Evolutionary conservation across 1,140 invertebrate genomes (phyloP).

Genomic region (Trypoxylus dichotomus): DNA sequence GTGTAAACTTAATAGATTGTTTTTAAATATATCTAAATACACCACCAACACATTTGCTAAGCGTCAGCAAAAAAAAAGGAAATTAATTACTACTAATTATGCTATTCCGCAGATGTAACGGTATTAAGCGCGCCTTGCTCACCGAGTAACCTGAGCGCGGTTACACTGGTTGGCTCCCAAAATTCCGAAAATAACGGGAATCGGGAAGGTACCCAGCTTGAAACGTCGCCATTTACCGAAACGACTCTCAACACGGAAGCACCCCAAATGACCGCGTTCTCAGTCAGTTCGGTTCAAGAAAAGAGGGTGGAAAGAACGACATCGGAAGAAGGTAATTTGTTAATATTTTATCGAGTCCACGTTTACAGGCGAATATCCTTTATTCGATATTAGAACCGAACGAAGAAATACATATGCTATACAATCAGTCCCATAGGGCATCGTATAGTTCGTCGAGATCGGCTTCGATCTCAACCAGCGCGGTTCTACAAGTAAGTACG

Average conservation of each 20-base stretch:
- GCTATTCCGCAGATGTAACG: constrained; percentile 41
- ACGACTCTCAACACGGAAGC: constrained; percentile 23
- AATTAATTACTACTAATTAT: constrained; percentile 22
- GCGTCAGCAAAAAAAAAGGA: too few species aligned
- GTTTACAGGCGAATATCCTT: not conserved
- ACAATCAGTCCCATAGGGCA: constrained; percentile 42
- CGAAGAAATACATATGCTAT: constrained; percentile 42
- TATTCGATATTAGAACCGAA: constrained; percentile 33
- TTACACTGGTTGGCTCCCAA: constrained; percentile 66
- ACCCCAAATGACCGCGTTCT: not conserved
- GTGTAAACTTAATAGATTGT: too few species aligned
- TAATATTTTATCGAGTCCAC: constrained; percentile 38
- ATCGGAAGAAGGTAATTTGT: constrained; percentile 48
- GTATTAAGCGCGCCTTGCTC: constrained; percentile 65
- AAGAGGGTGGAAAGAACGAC: constrained; percentile 42
- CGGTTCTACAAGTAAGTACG: constrained; percentile 38
- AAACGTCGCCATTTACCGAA: constrained; percentile 24
- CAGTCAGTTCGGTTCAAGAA: constrained; percentile 31
- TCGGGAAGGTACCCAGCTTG: constrained; percentile 31
- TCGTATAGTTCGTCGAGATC: constrained; percentile 47
- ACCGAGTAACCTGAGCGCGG: constrained; percentile 71
- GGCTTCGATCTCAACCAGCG: constrained; percentile 47
- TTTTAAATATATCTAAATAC: too few species aligned
- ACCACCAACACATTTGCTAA: too few species aligned
- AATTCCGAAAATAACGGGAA: constrained; percentile 54